Percentiles rank a stretch among this genome's conserved stretches.
phyloP scores from a whole-genome alignment of 1,140 invertebrate species.

The Drosophila watanabei region DNA sequence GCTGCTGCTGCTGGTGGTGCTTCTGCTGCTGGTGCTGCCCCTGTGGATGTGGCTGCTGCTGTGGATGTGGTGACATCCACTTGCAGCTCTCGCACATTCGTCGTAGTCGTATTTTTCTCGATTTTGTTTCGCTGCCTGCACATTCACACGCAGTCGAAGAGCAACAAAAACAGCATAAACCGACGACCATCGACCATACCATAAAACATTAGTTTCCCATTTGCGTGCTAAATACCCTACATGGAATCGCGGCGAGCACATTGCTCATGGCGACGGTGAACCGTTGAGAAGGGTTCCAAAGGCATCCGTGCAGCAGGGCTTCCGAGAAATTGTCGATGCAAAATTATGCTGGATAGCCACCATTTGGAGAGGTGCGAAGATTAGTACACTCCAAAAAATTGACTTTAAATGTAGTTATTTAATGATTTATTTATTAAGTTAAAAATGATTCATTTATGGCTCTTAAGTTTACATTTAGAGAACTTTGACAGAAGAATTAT shows the following conservation, averaged over 20 bases:
- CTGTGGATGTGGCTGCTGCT: conserved; percentile 12
- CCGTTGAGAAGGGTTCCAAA: conserved; percentile 12
- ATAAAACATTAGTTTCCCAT: conserved; percentile 83
- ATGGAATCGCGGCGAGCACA: conserved; percentile 42
- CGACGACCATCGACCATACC: conserved; percentile 63
- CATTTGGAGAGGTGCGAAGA: conserved; percentile 28
- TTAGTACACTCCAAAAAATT: conserved; percentile 7
- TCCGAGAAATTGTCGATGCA: conserved; percentile 16
- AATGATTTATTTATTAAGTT: no score
- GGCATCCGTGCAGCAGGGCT: conserved; percentile 7
- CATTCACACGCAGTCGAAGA: conserved; percentile 75
- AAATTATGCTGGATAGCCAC: conserved; percentile 15
- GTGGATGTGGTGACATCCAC: conserved; percentile 77
- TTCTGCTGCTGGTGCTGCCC: conserved; percentile 17
- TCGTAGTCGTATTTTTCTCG: conserved; percentile 68
- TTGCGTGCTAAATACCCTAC: conserved; percentile 83
- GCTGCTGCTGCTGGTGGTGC: conserved; percentile 26
- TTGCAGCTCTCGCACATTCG: conserved; percentile 73
- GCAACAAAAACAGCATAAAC: conserved; percentile 52
- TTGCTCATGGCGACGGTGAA: conserved; percentile 13
- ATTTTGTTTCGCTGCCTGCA: conserved; percentile 59
- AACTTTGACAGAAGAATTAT: not conserved
- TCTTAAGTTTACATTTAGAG: not conserved
- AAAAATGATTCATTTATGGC: not conserved
- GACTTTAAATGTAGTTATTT: not conserved